Percentiles rank a stretch among this genome's conserved stretches.
These are phyloP conservation scores for Samia ricini DNA, from an alignment of 1,140 invertebrate species.

Conservation along the genomic window DNA sequence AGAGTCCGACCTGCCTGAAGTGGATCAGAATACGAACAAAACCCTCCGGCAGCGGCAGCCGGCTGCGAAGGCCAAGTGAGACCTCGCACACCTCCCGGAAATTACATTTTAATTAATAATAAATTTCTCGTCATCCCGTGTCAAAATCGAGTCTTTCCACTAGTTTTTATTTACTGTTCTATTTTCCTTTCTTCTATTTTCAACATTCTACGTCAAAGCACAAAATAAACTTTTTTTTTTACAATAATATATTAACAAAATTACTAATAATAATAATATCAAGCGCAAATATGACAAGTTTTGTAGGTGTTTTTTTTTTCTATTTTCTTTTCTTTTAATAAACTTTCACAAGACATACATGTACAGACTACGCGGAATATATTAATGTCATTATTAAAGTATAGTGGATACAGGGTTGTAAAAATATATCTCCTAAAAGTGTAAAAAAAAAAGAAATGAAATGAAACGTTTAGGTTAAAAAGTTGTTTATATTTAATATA, in stretches of 20 bases:
- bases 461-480: slow-evolving; percentile 63
- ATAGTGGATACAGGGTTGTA: slow-evolving; percentile 78
- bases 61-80: slow-evolving; percentile 71
- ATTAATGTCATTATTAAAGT: slow-evolving; percentile 67
- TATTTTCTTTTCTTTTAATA: too few relatives aligned
- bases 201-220: slow-evolving; percentile 6
- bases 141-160: slow-evolving; percentile 37
- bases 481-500: slow-evolving; percentile 74
- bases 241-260: background rate
- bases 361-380: slow-evolving; percentile 49
- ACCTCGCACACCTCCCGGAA: slow-evolving; percentile 15
- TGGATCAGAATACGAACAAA: slow-evolving; percentile 81
- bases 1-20: slow-evolving; percentile 80
- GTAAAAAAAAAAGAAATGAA: slow-evolving; percentile 56
- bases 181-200: slow-evolving; percentile 1
- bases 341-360: slow-evolving; percentile 7
- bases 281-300: slow-evolving; percentile 19
- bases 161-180: slow-evolving; percentile 13
- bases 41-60: slow-evolving; percentile 73
- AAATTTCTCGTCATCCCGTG: slow-evolving; percentile 41
- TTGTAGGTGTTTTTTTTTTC: slow-evolving; percentile 8
- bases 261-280: slow-evolving; percentile 16
- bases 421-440: slow-evolving; percentile 74
- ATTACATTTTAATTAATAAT: slow-evolving; percentile 25
- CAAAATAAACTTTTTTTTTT: slow-evolving; percentile 7